phyloP scores from a whole-genome alignment of 2,888 invertebrate genomes.

The Vanessa cardui region DNA sequence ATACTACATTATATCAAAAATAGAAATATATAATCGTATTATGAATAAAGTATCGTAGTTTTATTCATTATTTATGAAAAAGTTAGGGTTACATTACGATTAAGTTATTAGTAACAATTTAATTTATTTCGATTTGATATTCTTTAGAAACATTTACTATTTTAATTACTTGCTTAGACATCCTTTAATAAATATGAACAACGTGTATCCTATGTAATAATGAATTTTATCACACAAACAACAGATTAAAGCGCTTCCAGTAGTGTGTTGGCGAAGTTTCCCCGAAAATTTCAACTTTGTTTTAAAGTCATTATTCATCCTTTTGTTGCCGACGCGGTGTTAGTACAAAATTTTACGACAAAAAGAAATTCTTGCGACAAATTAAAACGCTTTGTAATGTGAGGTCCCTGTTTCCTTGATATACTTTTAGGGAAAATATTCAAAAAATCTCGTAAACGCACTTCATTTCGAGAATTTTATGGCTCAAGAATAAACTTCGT shows the following conservation, averaged over 20 bases:
- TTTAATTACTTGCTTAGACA: no score
- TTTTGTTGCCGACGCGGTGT: constrained; percentile 72
- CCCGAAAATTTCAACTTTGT: constrained; percentile 76
- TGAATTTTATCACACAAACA: constrained; percentile 33
- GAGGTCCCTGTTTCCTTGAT: constrained; percentile 46
- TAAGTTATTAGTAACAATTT: no score
- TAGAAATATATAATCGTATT: no score
- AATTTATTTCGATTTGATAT: no score
- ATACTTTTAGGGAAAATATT: constrained; percentile 42
- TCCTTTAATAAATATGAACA: no score
- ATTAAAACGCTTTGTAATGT: constrained; percentile 73
- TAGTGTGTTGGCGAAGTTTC: constrained; percentile 66
- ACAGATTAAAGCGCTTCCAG: constrained; percentile 40
- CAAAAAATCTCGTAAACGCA: constrained; percentile 21
- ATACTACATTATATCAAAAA: no score
- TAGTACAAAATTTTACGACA: constrained; percentile 74
- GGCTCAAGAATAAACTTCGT: neutral
- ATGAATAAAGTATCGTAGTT: no score
- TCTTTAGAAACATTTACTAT: no score
- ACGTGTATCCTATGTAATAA: constrained; percentile 33
- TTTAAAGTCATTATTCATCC: constrained; percentile 79
- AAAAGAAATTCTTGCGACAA: constrained; percentile 73
- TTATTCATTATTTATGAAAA: no score
- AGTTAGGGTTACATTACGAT: no score
- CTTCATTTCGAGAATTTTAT: constrained; percentile 10